Evolutionary conservation across 2,113 vertebrate species (phyloP).

Genomic region (Burhinus oedicnemus): DNA sequence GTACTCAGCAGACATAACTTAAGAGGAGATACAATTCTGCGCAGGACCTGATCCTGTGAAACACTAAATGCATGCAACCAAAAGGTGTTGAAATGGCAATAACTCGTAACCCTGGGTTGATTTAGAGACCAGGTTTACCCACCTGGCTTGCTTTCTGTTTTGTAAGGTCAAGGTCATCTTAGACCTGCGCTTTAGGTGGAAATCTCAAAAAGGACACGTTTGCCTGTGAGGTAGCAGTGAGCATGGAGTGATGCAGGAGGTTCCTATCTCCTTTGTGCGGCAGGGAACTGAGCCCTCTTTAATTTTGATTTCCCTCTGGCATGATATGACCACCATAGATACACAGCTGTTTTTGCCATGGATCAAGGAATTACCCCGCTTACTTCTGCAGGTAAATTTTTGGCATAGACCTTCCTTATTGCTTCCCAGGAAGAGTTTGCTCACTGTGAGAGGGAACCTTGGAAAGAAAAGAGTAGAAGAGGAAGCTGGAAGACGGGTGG

Average conservation of each 20-base stretch:
- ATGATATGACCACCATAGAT: neutral
- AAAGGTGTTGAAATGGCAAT: neutral
- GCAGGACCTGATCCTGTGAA: neutral
- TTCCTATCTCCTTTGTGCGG: rapidly evolving
- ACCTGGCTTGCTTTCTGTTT: neutral
- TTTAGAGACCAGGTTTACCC: neutral
- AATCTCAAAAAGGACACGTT: rapidly evolving
- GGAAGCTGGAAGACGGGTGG: neutral
- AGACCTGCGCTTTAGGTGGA: neutral
- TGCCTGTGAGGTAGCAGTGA: neutral
- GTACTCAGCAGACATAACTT: neutral
- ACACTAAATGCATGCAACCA: neutral
- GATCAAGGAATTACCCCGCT: neutral
- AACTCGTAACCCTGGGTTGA: neutral
- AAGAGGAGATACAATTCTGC: neutral
- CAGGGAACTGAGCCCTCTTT: neutral
- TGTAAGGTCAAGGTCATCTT: neutral
- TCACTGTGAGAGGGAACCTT: neutral
- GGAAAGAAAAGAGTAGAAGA: neutral
- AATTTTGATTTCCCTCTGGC: neutral
- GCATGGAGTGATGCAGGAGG: neutral
- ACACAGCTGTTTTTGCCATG: neutral
- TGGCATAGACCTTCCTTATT: neutral
- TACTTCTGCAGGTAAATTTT: neutral
- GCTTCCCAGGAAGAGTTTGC: neutral